phyloP scores from a whole-genome alignment of 1,140 invertebrate species.

The Caenorhabditis briggsae region DNA sequence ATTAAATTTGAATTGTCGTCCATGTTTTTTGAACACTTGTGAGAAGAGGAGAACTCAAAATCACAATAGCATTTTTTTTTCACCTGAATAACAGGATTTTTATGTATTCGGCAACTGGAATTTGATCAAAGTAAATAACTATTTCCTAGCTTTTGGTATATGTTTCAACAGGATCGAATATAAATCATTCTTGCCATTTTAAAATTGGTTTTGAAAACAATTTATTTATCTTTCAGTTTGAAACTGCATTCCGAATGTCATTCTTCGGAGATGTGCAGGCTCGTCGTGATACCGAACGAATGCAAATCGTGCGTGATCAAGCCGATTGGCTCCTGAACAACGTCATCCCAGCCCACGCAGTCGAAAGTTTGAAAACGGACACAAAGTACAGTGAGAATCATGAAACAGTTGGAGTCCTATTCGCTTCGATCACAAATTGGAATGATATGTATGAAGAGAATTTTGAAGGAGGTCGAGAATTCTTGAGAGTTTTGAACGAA shows the following conservation, averaged over 20 bases:
- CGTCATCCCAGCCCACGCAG: slow-evolving; percentile 93
- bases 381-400: slow-evolving; percentile 89
- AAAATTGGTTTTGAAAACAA: too few species aligned
- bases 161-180: too few species aligned
- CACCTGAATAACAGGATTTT: too few species aligned
- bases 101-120: too few species aligned
- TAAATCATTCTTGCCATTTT: too few species aligned
- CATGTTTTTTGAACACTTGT: too few species aligned
- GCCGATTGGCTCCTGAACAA: slow-evolving; percentile 95
- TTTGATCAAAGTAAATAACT: too few species aligned
- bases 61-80: too few species aligned
- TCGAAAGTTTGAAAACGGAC: slow-evolving; percentile 90
- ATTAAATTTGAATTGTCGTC: too few species aligned
- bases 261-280: slow-evolving; percentile 92
- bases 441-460: slow-evolving; percentile 89
- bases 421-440: slow-evolving; percentile 94
- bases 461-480: slow-evolving; percentile 86
- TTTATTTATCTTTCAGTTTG: slow-evolving; percentile 83
- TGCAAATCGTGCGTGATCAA: slow-evolving; percentile 89
- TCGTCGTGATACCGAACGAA: slow-evolving; percentile 86
- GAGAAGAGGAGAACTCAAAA: too few species aligned
- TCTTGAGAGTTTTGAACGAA: slow-evolving; percentile 92
- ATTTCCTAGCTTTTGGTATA: too few species aligned
- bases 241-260: slow-evolving; percentile 91
- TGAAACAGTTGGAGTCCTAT: slow-evolving; percentile 91